Conservation (phyloP, 2,797 vertebrate genomes). For the Hemitrygon akajei region DNA sequence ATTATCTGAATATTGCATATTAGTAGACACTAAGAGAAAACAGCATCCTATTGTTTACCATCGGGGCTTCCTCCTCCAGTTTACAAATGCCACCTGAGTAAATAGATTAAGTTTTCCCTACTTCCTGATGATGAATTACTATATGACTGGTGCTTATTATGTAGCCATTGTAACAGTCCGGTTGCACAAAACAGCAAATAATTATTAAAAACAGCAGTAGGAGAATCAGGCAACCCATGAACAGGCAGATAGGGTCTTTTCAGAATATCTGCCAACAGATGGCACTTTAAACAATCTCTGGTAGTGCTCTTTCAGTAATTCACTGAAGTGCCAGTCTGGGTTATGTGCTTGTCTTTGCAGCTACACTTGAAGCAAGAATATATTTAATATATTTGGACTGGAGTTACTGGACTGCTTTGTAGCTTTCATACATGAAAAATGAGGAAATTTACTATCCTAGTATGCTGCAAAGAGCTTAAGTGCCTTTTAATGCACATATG, state of each 20-base stretch:
- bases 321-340: not conserved
- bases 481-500: too few species aligned
- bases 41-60: not conserved
- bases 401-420: too few species aligned
- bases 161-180: not conserved
- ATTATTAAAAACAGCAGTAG: not conserved
- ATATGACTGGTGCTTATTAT: not conserved
- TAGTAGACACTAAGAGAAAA: not conserved
- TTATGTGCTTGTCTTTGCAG: not conserved
- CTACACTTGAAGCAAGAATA: too few species aligned
- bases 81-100: not conserved
- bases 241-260: not conserved
- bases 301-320: not conserved
- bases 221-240: not conserved
- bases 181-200: not conserved
- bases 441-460: too few species aligned
- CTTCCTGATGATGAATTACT: not conserved
- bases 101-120: not conserved
- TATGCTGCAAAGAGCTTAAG: too few species aligned
- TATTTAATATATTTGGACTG: too few species aligned
- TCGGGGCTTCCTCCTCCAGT: not conserved
- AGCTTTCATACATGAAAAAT: too few species aligned
- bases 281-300: not conserved
- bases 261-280: not conserved
- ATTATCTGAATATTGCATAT: conserved; percentile 7